Base-by-base conservation (phyloP, 2,113 vertebrate species). In the Nothocercus nigrocapillus region DNA sequence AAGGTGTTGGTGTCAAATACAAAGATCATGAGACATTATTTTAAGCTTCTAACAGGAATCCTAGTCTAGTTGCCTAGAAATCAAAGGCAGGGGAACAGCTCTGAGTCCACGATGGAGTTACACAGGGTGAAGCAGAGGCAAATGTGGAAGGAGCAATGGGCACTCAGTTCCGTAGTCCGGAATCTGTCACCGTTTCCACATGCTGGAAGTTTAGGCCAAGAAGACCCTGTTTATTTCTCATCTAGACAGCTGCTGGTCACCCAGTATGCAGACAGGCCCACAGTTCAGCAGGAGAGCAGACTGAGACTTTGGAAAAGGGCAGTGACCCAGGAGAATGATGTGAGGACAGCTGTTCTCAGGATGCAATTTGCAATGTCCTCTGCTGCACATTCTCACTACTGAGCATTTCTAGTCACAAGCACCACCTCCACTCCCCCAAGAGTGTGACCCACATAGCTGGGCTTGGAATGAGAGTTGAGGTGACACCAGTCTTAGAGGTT, bases 241-340 rank as follows among this genome's bases (percentile, higher is more conserved):
- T 17, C 34, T 27, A 53, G 47, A 5, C 34, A 56, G 30, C 16
- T 9, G 40, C 24, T 40, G 44, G 17, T 69, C 30, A 61, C 25
- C 20, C 10, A 24, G 3, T 11, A 20, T 2, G 17, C n/a, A 24
- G 49, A 8, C 8, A 5, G 34, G 61, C 25, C 19, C n/a, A 28
- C 0, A 1, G 11, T 21, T 45, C 18, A 81, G 30, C 51, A 63
- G 34, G 0, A 30, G 56, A 80, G 12, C 62, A 44, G 15, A 58
- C 75, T 44, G 54, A 77, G 44, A 36, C 30, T 13, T 0, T 0
- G 8, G 67, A 34, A 45, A 51, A 17, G 19, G 5, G 24, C 53
- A 25, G 15, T 3, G 67, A 79, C 13, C 21, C 67, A 62, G 47
- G 51, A 53, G 79, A 76, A 38, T 49, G 40, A 32, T 15, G 7